Percentiles rank a stretch among this genome's conserved stretches.
These are phyloP conservation scores for Callospermophilus lateralis DNA, from an alignment of 2,113 vertebrate species.

Conservation along the genomic window DNA sequence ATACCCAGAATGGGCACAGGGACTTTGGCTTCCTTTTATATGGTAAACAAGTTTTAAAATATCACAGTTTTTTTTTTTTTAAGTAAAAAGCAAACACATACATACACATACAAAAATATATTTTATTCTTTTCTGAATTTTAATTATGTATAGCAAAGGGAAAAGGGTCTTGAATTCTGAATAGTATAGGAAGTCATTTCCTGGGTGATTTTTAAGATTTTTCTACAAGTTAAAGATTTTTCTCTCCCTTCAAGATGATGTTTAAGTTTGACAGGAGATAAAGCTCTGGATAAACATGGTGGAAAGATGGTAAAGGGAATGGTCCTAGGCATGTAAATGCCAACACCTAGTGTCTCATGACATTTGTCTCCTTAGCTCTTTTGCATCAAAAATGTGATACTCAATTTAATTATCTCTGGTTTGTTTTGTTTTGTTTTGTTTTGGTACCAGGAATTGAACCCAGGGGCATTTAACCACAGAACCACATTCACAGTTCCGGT, in stretches of 20 bases:
- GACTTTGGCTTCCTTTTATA: conserved; percentile 2
- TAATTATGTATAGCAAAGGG: background rate
- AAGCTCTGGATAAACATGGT: background rate
- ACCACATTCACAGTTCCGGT: too few species aligned
- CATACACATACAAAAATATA: background rate
- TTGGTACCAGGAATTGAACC: too few species aligned
- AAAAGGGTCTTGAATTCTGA: background rate
- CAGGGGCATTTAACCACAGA: too few species aligned
- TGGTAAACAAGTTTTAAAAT: conserved; percentile 44
- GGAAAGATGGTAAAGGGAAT: background rate
- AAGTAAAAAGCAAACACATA: background rate
- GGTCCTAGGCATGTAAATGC: background rate
- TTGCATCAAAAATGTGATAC: background rate
- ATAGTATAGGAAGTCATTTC: background rate
- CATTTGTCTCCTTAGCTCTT: background rate
- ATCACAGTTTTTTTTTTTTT: background rate
- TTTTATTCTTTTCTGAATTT: conserved; percentile 12
- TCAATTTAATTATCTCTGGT: background rate
- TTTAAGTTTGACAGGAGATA: background rate
- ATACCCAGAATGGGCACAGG: background rate
- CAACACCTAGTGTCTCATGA: background rate
- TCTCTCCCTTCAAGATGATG: background rate
- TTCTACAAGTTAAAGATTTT: background rate
- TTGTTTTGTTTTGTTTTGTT: too few species aligned
- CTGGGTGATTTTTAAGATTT: background rate